Evolutionary conservation across 1,140 invertebrate genomes (phyloP), one percentile per base, ranked within the genome.

Genomic region (Listronotus oregonensis): DNA sequence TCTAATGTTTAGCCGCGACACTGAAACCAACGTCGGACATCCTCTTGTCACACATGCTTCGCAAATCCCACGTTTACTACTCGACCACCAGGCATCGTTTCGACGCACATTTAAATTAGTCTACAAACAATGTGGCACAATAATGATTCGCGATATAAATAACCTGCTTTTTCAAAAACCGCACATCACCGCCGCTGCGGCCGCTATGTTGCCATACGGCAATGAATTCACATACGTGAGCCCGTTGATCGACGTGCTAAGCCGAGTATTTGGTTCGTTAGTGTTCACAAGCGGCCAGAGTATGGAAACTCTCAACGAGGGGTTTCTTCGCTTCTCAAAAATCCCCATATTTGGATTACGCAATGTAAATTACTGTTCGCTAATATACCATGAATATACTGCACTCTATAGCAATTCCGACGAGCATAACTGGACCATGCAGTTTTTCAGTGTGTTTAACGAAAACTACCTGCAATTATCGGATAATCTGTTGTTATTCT

Each of bases 141-240:
- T 39, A 39, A 39, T 39, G 37, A 39, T 39, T 39, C 37, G 37
- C 37, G 37, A 39, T 39, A 39, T 39, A 39, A 39, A 39, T 39
- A 39, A 39, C 37, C 37, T 39, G 37, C 37, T 39, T 39, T 39
- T 39, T 39, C 37, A 39, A 39, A 39, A 39, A 39, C 37, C 37
- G 37, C 37, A 39, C 37, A 39, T 39, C 37, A 39, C 37, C 37
- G 37, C 37, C 37, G 37, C 37, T 39, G 37, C 37, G 37, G 37
- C 37, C 37, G 37, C 37, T 39, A 39, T 39, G 37, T 39, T 39
- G 37, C 37, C 37, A 39, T 39, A 39, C 37, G 37, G 37, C 37
- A 39, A 39, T 39, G 37, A 39, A 39, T 39, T 39, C 37, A 39
- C 37, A 39, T 39, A 39, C 37, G 37, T 39, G 37, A 39, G 37